Evolutionary conservation across 2,113 vertebrate genomes (phyloP).

Genomic region (Anthoscopus minutus): DNA sequence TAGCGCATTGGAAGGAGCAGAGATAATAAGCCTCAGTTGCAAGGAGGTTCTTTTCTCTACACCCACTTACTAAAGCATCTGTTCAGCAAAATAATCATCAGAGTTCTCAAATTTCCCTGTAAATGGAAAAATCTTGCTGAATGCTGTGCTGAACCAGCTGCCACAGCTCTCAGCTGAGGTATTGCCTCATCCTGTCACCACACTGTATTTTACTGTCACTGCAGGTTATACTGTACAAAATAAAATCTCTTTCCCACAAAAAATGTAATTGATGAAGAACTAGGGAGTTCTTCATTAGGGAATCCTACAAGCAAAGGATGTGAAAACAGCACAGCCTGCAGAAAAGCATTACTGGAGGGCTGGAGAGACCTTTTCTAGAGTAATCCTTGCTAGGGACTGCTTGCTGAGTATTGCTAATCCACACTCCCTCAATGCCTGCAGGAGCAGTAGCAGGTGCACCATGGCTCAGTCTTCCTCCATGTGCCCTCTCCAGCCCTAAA

Average conservation of each 20-base stretch:
- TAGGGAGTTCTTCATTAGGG: not conserved
- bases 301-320: not conserved
- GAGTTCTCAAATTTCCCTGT: conserved; percentile 17
- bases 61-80: conserved; percentile 24
- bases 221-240: not conserved
- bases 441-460: not conserved
- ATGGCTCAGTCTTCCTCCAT: accelerated
- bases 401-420: not conserved
- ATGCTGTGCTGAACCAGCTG: conserved; percentile 39
- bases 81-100: conserved; percentile 31
- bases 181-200: not conserved
- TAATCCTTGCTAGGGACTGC: not conserved
- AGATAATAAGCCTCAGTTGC: conserved; percentile 3
- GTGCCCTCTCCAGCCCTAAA: not conserved
- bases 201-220: not conserved
- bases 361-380: not conserved
- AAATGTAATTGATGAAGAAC: not conserved
- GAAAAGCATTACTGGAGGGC: not conserved
- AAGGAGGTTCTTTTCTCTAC: not conserved
- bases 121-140: conserved; percentile 40
- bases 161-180: not conserved
- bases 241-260: not conserved
- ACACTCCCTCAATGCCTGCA: not conserved
- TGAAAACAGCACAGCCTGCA: not conserved
- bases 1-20: not conserved